Evolutionary conservation across 2,888 invertebrate species (phyloP).

Genomic region (Oxytorus armatus): DNA sequence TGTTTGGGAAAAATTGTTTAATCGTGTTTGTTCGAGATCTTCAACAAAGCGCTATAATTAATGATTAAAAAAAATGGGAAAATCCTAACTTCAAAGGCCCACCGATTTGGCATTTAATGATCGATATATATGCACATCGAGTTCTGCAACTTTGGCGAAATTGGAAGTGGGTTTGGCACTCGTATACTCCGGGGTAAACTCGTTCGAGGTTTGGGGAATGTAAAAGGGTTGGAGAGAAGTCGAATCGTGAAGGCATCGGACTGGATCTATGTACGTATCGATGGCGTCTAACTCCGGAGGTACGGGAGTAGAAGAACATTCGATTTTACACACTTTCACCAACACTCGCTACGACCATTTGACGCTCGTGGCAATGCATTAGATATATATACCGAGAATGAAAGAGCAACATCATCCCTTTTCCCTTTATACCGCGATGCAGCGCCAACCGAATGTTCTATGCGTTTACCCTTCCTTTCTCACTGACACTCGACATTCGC

Average conservation of each 20-base stretch:
- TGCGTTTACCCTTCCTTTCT: conserved; percentile 50
- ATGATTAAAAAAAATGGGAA: not conserved
- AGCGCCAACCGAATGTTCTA: conserved; percentile 43
- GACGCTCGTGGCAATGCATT: not conserved
- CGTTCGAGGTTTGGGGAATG: conserved; percentile 22
- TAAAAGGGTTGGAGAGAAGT: conserved; percentile 51
- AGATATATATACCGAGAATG: conserved; percentile 1
- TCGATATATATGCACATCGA: conserved; percentile 1
- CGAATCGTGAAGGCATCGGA: conserved; percentile 28
- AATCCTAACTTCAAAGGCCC: not conserved
- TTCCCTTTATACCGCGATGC: conserved; percentile 22
- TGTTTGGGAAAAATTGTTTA: too few species aligned
- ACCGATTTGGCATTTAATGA: not conserved
- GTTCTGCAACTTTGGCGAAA: conserved; percentile 42
- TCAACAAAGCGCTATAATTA: too few species aligned
- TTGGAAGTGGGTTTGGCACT: conserved; percentile 56
- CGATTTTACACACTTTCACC: not conserved
- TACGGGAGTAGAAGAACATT: not conserved
- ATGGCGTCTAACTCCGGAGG: not conserved
- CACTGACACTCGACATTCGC: conserved; percentile 57
- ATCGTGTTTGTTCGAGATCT: too few species aligned
- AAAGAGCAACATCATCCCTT: conserved; percentile 16
- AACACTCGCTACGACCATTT: not conserved
- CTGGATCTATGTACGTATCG: conserved; percentile 1
- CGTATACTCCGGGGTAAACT: conserved; percentile 51